phyloP scores from a whole-genome alignment of 2,797 vertebrate genomes.

The Sternarchorhynchus goeldii region DNA sequence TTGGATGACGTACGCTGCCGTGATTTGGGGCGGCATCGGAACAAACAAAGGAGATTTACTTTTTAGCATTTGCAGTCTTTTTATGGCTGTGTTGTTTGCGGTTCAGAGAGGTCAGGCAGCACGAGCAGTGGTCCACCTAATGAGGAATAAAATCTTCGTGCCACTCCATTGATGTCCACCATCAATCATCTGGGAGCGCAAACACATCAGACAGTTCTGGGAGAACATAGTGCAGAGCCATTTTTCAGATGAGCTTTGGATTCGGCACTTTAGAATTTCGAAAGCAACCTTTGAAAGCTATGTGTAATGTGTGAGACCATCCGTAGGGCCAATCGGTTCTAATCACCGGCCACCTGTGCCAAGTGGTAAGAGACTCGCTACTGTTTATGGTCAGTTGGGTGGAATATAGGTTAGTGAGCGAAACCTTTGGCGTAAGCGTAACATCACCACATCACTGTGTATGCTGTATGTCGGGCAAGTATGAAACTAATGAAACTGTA shows the following conservation, averaged over 20 bases:
- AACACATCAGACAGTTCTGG: not conserved
- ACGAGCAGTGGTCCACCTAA: not conserved
- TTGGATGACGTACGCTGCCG: too few species aligned
- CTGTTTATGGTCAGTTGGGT: not conserved
- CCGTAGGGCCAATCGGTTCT: too few species aligned
- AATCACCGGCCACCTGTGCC: not conserved
- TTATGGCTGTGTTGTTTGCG: not conserved
- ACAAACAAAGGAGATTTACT: too few species aligned
- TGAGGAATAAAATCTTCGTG: not conserved
- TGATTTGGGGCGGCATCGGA: too few species aligned
- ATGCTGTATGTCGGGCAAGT: too few species aligned
- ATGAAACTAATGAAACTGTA: too few species aligned
- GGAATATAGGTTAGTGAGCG: not conserved
- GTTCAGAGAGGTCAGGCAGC: not conserved
- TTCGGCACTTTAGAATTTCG: slow-evolving; percentile 4
- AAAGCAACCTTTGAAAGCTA: slow-evolving; percentile 7
- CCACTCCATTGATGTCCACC: not conserved
- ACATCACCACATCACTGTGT: too few species aligned
- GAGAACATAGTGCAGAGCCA: not conserved
- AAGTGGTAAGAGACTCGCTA: not conserved
- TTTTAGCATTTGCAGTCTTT: not conserved
- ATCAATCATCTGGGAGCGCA: not conserved
- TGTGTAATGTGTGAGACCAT: not conserved
- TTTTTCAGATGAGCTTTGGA: not conserved
- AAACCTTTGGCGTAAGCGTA: not conserved